Evolutionary conservation across 2,113 vertebrate species (phyloP), one percentile per base, ranked within the genome.

Genomic region (Cyprinodon brontotheroides): DNA sequence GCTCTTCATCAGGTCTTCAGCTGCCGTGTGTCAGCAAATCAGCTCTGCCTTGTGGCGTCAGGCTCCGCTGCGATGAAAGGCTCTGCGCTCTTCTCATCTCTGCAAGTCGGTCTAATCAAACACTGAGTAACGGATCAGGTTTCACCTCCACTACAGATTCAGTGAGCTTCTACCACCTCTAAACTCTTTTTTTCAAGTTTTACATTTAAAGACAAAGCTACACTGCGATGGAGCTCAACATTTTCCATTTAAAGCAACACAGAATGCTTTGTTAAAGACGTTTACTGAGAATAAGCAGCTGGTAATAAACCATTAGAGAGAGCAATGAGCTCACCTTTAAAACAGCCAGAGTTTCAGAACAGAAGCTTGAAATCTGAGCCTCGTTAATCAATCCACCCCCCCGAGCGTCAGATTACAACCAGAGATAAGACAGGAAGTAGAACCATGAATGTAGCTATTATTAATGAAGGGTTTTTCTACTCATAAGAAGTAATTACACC

Each of bases 281-380:
- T 45, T 7, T 15, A 50, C 14, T 50, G 29, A 29, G 29, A 29
- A 29, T 29, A 29, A 29, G 29, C 29, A 29, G 3, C 14, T 43
- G 15, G 5, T 64, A 86, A 83, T 74, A 81, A 72, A 74, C 43
- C 41, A 13, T 15, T 9, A 68, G 40, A 3, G 0, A 37, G 53
- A 29, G 57, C 38, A 61, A 22, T 45, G 50, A 78, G 41, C 36
- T 22, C 50, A 1, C 72, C 70, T 78, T 78, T 29, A 22, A 79
- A 63, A 53, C 50, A 20, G 50, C 14, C 60, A 59, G 63, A 61
- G 65, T 53, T 11, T 67, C 71, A 72, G 68, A 65, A 89, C 75
- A 93, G 92, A 87, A 74, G 80, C 79, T 57, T 78, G 86, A 67
- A 91, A 92, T 79, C 50, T 0, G 9, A 90, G 69, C 88, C 80